phyloP scores from a whole-genome alignment of 1,140 invertebrate species.

The Plodia interpunctella region DNA sequence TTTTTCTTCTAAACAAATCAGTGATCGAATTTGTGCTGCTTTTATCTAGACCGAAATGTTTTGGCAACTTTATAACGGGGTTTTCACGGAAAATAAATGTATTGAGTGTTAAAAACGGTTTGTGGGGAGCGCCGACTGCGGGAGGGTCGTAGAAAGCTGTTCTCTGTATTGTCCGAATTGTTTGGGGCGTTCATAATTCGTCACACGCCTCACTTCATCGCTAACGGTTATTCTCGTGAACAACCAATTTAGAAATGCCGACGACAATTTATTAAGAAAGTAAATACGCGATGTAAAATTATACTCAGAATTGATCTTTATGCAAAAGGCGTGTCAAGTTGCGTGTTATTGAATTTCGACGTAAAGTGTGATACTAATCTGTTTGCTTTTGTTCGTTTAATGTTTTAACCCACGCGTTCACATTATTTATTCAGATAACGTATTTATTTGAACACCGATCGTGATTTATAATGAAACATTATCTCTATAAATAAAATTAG shows the following conservation, averaged over 20 bases:
- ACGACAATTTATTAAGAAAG: neutral
- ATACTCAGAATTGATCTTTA: neutral
- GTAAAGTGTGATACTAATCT: constrained; percentile 35
- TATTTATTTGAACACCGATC: constrained; percentile 29
- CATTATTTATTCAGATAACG: constrained; percentile 33
- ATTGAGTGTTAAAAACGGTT: constrained; percentile 33
- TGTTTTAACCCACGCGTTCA: constrained; percentile 43
- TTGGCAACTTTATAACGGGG: neutral
- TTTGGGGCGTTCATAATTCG: constrained; percentile 58
- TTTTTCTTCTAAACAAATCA: neutral
- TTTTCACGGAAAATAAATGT: constrained; percentile 38
- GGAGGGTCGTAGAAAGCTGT: constrained; percentile 45
- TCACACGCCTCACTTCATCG: constrained; percentile 40
- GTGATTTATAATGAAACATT: constrained; percentile 25
- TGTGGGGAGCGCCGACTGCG: constrained; percentile 30
- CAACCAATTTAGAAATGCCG: constrained; percentile 17
- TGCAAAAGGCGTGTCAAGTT: neutral
- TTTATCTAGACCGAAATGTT: constrained; percentile 15
- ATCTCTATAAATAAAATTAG: constrained; percentile 6
- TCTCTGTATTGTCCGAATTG: constrained; percentile 53
- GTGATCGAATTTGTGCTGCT: neutral
- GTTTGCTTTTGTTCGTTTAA: constrained; percentile 41
- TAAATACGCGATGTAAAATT: neutral
- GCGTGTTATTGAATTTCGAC: constrained; percentile 30
- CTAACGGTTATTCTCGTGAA: constrained; percentile 26